phyloP scores from a whole-genome alignment of 2,797 vertebrate species.

The Squalus acanthias region DNA sequence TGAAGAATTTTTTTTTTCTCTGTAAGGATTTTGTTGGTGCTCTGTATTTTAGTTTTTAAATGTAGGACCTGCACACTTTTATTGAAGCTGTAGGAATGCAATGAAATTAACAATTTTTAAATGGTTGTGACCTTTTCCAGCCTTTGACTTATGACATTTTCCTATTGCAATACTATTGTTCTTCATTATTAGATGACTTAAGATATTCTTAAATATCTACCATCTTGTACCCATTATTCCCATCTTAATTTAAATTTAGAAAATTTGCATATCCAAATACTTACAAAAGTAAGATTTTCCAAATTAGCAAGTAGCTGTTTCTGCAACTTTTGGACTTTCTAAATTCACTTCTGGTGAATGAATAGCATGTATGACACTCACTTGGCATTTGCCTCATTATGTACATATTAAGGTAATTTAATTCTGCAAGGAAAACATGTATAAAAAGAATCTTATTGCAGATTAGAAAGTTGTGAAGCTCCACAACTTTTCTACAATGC shows the following conservation, averaged over 20 bases:
- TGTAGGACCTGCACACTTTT: background rate
- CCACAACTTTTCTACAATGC: background rate
- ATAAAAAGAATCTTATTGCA: background rate
- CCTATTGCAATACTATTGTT: background rate
- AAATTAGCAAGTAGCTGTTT: background rate
- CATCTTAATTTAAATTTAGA: conserved; percentile 6
- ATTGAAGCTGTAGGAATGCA: too few species aligned
- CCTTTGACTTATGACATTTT: background rate
- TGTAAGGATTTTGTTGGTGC: background rate
- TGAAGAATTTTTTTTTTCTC: background rate
- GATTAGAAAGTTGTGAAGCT: background rate
- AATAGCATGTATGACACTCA: background rate
- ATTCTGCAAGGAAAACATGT: background rate
- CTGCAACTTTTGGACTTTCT: background rate
- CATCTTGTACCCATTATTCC: background rate
- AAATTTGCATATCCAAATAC: background rate
- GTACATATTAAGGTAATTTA: background rate
- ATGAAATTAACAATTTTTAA: background rate
- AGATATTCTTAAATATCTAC: background rate
- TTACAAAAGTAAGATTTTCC: background rate
- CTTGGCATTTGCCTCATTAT: background rate
- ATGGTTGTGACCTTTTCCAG: background rate
- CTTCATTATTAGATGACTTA: background rate
- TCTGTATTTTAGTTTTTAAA: background rate
- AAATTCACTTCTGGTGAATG: background rate